These are phyloP conservation scores for Andinoacara biseriatus DNA, from an alignment of 2,113 vertebrate genomes.

Conservation along the genomic window DNA sequence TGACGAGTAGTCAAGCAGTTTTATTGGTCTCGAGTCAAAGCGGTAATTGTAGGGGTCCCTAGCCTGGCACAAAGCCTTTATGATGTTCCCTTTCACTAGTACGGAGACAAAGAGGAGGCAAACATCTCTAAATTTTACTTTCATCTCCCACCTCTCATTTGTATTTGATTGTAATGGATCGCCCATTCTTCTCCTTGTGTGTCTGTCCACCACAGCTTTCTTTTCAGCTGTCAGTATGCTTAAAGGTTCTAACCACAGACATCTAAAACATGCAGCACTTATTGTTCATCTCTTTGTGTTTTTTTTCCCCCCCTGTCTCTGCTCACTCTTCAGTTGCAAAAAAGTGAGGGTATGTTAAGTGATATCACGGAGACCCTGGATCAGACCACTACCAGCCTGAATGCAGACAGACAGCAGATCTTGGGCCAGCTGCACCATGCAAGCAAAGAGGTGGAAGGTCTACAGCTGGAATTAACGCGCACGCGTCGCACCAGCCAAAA, in stretches of 20 bases:
- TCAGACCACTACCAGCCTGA: constrained; percentile 63
- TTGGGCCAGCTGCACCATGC: constrained; percentile 71
- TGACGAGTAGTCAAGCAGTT: constrained; percentile 55
- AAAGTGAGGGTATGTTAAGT: constrained; percentile 57
- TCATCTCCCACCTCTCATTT: constrained; percentile 16
- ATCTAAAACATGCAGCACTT: not conserved
- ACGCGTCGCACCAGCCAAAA: constrained; percentile 56
- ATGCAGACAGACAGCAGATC: constrained; percentile 63
- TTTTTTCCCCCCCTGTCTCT: constrained; percentile 13
- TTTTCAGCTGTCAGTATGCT: not conserved
- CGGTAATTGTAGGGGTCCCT: constrained; percentile 52
- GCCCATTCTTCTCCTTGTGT: constrained; percentile 15
- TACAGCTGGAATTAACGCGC: constrained; percentile 58
- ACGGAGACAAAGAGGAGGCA: constrained; percentile 54
- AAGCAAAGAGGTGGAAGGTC: constrained; percentile 62
- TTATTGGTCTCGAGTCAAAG: constrained; percentile 63
- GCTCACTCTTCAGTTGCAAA: constrained; percentile 56
- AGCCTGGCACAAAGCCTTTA: constrained; percentile 63
- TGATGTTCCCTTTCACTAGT: constrained; percentile 59
- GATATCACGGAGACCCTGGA: constrained; percentile 51
- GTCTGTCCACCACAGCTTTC: constrained; percentile 24
- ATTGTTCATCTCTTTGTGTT: not conserved
- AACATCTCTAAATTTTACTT: constrained; percentile 49
- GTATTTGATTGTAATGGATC: constrained; percentile 11
- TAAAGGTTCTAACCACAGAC: constrained; percentile 7